These are phyloP conservation scores for Sicus ferrugineus DNA, from an alignment of 2,888 invertebrate species.

Conservation along the genomic window DNA sequence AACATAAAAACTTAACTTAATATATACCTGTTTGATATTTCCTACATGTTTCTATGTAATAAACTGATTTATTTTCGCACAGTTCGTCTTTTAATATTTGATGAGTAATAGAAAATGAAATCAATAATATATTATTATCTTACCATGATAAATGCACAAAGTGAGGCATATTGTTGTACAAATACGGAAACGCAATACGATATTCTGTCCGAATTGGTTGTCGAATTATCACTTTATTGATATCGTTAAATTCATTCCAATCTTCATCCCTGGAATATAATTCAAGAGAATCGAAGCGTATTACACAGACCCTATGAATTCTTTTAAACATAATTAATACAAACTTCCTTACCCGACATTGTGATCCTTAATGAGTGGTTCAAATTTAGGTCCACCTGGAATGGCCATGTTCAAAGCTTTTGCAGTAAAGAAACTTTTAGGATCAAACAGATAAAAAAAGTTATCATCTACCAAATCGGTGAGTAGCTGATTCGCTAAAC, in stretches of 20 bases:
- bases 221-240: constrained; percentile 99
- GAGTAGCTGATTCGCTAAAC: constrained; percentile 95
- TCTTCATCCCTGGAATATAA: constrained; percentile 84
- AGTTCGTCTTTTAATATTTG: too few species aligned
- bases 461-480: constrained; percentile 98
- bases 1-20: background rate
- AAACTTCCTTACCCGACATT: constrained; percentile 84
- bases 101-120: background rate
- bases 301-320: background rate
- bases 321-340: background rate
- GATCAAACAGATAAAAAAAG: constrained; percentile 98
- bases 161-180: constrained; percentile 98
- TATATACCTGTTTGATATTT: background rate
- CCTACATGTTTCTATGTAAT: background rate
- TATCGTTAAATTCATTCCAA: constrained; percentile 99
- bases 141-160: constrained; percentile 98
- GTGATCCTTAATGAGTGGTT: constrained; percentile 97
- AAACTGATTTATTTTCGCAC: background rate
- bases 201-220: constrained; percentile 99
- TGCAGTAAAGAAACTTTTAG: constrained; percentile 99
- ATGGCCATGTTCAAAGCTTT: constrained; percentile 99
- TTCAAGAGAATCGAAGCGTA: background rate
- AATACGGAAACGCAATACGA: constrained; percentile 97
- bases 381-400: constrained; percentile 99
- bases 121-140: constrained; percentile 61